Base-by-base conservation (phyloP, 2,113 vertebrate species). In the Platichthys flesus region DNA sequence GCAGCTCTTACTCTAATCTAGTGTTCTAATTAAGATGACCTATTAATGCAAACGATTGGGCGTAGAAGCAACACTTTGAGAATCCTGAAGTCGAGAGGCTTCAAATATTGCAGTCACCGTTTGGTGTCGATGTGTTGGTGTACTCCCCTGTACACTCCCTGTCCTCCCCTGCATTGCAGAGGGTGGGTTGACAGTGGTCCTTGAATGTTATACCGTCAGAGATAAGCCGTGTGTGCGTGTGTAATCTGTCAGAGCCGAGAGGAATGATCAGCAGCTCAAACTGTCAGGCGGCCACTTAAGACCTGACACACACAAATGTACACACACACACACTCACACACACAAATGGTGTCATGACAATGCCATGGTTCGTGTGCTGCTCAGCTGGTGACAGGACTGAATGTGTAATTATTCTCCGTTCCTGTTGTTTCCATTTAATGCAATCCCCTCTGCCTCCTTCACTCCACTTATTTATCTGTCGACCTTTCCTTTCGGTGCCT, bases 211-310 rank as follows among this genome's bases (percentile, higher is more conserved):
- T 20, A 73, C 81, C 82, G 85, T 83, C 71, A 79, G 64, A 76
- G 61, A 71, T 64, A 55, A 71, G 71, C 72, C 35, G 55, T 76
- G 75, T 82, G 73, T 63, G 24, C 51, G 67, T 37, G 45, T 83
- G 56, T 73, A 61, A 85, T 84, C 81, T 88, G 87, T 86, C 85
- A 87, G 66, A 71, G 78, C 69, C 79, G 35, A 16, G 62, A 83
- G 87, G 75, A 88, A 87, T 28, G 40, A 91, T 89, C 87, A 87
- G 81, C 84, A 79, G 80, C 82, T 87, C 85, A 75, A 40, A 67
- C 83, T 89, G 87, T 85, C 88, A 87, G 77, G 79, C 71, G 83
- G 78, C 86, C 90, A 90, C 89, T 89, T 90, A 91, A 88, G 85
- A 71, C 61, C 55, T 85, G 78, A 85, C 84, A 85, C 71, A 55